A percentile compares a stretch with the other conserved stretches of the same genome.
phyloP scores from a whole-genome alignment of 2,797 vertebrate genomes.

The Brotula barbata region DNA sequence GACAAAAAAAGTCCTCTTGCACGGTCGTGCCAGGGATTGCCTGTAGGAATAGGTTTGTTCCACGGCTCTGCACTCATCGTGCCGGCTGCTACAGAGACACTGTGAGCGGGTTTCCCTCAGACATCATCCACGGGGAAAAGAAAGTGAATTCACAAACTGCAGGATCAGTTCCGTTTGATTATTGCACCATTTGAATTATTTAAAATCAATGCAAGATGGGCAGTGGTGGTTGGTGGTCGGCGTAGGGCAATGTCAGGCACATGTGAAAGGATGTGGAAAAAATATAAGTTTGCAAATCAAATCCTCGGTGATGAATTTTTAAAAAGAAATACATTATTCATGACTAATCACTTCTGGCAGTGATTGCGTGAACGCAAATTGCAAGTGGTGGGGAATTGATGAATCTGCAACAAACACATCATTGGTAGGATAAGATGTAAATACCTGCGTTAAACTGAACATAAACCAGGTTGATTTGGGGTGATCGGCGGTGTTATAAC shows the following conservation, averaged over 20 bases:
- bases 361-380: conserved; percentile 68
- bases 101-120: conserved; percentile 35
- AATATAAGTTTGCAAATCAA: conserved; percentile 69
- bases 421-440: conserved; percentile 61
- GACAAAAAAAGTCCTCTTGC: conserved; percentile 34
- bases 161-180: conserved; percentile 66
- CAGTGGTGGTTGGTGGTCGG: conserved; percentile 45
- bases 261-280: conserved; percentile 53
- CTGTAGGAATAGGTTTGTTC: conserved; percentile 66
- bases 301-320: conserved; percentile 63
- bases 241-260: conserved; percentile 32
- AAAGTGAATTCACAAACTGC: conserved; percentile 39
- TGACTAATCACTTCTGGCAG: conserved; percentile 70
- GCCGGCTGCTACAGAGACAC: conserved; percentile 30
- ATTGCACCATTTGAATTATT: conserved; percentile 71
- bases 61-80: conserved; percentile 46
- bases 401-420: conserved; percentile 51
- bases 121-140: conserved; percentile 50
- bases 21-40: conserved; percentile 40
- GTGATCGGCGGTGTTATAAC: conserved; percentile 33
- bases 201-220: conserved; percentile 56
- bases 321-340: conserved; percentile 74
- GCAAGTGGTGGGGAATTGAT: conserved; percentile 54
- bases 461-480: conserved; percentile 25
- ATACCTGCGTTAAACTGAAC: conserved; percentile 44